These are phyloP conservation scores for Glandiceps talaboti DNA, from an alignment of 53 echinoderm and acorn worm species.

Conservation along the genomic window DNA sequence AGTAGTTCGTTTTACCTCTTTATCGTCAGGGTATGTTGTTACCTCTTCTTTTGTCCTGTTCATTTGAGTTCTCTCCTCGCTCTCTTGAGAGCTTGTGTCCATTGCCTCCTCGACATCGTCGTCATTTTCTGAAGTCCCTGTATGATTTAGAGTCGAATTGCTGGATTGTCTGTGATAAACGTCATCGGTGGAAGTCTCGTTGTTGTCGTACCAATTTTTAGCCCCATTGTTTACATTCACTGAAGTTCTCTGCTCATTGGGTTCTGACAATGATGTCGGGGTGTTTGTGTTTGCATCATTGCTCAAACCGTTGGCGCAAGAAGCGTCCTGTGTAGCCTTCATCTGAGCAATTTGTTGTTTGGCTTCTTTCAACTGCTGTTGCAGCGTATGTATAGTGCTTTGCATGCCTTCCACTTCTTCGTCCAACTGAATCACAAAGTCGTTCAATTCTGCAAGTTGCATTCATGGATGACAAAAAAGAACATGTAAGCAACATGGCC, in stretches of 20 bases:
- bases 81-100: conserved; percentile 1
- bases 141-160: neutral
- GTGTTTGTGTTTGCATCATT: neutral
- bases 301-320: conserved; percentile 10
- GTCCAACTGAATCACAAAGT: conserved; percentile 89
- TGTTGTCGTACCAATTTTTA: neutral
- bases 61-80: conserved; percentile 2
- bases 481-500: too few species aligned
- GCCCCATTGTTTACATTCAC: conserved; percentile 1
- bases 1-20: neutral
- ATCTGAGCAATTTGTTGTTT: conserved; percentile 31
- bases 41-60: conserved; percentile 2
- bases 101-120: neutral
- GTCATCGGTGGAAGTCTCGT: neutral
- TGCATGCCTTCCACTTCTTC: conserved; percentile 99
- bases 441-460: conserved; percentile 86
- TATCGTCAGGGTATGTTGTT: conserved; percentile 2
- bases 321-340: neutral
- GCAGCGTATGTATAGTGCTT: conserved; percentile 84
- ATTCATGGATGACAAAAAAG: too few species aligned
- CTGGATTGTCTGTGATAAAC: neutral
- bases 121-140: neutral
- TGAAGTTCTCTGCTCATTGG: neutral
- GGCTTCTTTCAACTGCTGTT: conserved; percentile 87
- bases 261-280: conserved; percentile 1